Percentiles rank a stretch among this genome's conserved stretches.
Evolutionary conservation across 1,140 invertebrate genomes (phyloP).

Genomic region (Sminthurides bifidus): DNA sequence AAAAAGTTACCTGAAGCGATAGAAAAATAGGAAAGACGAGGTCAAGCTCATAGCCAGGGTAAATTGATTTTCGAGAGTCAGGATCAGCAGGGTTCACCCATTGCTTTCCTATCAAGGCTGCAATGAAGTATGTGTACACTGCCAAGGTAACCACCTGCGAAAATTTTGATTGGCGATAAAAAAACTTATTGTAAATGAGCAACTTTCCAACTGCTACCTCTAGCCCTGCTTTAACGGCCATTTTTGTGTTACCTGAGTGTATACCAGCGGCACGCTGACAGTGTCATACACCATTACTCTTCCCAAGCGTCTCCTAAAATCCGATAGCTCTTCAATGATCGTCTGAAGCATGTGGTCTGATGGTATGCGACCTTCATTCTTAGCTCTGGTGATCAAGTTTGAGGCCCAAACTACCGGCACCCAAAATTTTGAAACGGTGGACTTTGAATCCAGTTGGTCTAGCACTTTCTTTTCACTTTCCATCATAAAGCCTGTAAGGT

Average conservation of each 20-base stretch:
- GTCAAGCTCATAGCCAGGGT: constrained; percentile 53
- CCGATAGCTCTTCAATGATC: constrained; percentile 65
- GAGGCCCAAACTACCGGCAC: constrained; percentile 84
- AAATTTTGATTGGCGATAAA: background rate
- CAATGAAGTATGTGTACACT: constrained; percentile 81
- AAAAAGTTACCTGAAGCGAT: constrained; percentile 57
- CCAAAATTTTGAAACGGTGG: constrained; percentile 78
- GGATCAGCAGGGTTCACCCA: constrained; percentile 52
- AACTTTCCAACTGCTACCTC: too few species aligned
- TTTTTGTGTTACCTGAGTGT: constrained; percentile 70
- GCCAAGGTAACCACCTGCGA: constrained; percentile 77
- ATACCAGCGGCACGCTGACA: constrained; percentile 91
- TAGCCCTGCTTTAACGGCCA: background rate
- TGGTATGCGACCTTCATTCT: constrained; percentile 63
- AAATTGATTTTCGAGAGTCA: constrained; percentile 31
- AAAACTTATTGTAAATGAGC: background rate
- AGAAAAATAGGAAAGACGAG: constrained; percentile 89
- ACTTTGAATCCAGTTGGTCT: constrained; percentile 72
- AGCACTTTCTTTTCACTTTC: constrained; percentile 80
- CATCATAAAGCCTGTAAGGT: constrained; percentile 79
- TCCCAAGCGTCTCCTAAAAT: constrained; percentile 63
- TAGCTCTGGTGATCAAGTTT: constrained; percentile 71
- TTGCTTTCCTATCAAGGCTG: constrained; percentile 69
- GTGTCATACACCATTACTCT: constrained; percentile 83
- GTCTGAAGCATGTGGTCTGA: constrained; percentile 80